Evolutionary conservation across 2,113 vertebrate species (phyloP), one percentile per base, ranked within the genome.

Genomic region (Cephalopholis sonnerati): DNA sequence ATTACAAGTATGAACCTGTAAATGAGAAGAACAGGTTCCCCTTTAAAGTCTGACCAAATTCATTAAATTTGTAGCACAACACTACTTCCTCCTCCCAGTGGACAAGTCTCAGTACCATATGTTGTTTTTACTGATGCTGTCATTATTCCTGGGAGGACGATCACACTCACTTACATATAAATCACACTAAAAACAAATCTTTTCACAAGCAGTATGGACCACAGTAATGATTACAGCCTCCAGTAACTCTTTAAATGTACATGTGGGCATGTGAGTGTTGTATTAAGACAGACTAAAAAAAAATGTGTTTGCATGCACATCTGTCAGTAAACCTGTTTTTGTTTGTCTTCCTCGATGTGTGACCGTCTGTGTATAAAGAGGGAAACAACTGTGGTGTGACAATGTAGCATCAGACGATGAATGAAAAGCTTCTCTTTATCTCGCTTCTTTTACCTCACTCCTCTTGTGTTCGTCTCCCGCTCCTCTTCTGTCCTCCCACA

Each of bases 351-450:
- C 16, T 22, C 55, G 51, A 48, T 68, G 54, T 70, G 76, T 61
- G 68, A 73, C 15, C 58, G 44, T 53, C 32, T 69, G 36, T 41
- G 50, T 79, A 58, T 46, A 77, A 68, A 88, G 69, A 61, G 39
- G 65, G 62, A 74, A 68, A 79, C 54, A 65, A 70, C 69, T 75
- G 24, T 36, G 65, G 50, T 53, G 50, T 24, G 77, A 51, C 68
- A 82, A 29, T 36, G 69, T 57, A 48, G 18, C 13, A 0, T 79
- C 68, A 77, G 46, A 77, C 29, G 12, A 76, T 67, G 53, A 85
- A 82, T 50, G n/a, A 85, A 63, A 79, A 48, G 0, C 11, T 32
- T 59, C 10, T 66, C 57, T 67, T 70, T 36, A 66, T 77, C 69
- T 17, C 3, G 1, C 66, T 53, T 6, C 18, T 61, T 82, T 78